Percentiles rank a stretch among this genome's conserved stretches.
phyloP scores from a whole-genome alignment of 53 echinoderm and acorn worm genomes.

The Apostichopus leukothele region DNA sequence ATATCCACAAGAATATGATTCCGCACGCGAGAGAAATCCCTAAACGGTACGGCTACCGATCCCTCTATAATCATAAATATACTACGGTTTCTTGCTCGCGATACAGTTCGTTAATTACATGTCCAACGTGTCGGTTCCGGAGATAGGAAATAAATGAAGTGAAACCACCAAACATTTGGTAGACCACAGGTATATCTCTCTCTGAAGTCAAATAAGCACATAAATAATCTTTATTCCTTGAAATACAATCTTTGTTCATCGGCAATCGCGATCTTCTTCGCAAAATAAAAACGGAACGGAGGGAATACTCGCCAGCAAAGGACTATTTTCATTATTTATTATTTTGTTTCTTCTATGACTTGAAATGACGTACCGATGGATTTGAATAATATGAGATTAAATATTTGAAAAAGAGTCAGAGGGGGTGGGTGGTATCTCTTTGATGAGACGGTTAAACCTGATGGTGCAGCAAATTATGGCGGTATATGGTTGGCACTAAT shows the following conservation, averaged over 20 bases:
- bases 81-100: background rate
- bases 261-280: background rate
- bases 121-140: background rate
- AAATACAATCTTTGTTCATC: slow-evolving; percentile 6
- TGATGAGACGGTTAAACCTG: too few relatives aligned
- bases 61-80: slow-evolving; percentile 29
- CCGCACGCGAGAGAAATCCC: slow-evolving; percentile 19
- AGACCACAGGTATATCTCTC: slow-evolving; percentile 19
- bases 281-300: too few relatives aligned
- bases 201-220: background rate
- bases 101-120: slow-evolving; percentile 18
- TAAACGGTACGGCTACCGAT: background rate
- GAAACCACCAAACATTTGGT: slow-evolving; percentile 14
- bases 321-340: too few relatives aligned
- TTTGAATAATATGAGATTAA: too few relatives aligned
- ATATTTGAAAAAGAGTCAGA: too few relatives aligned
- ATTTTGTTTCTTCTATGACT: too few relatives aligned
- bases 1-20: background rate
- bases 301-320: too few relatives aligned
- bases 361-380: too few relatives aligned
- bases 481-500: too few relatives aligned
- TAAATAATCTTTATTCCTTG: slow-evolving; percentile 34
- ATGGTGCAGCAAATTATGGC: too few relatives aligned
- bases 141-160: slow-evolving; percentile 13
- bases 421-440: too few relatives aligned